Percentiles rank a stretch among this genome's conserved stretches.
These are phyloP conservation scores for Sitobion miscanthi DNA, from an alignment of 1,140 invertebrate genomes.

Conservation along the genomic window DNA sequence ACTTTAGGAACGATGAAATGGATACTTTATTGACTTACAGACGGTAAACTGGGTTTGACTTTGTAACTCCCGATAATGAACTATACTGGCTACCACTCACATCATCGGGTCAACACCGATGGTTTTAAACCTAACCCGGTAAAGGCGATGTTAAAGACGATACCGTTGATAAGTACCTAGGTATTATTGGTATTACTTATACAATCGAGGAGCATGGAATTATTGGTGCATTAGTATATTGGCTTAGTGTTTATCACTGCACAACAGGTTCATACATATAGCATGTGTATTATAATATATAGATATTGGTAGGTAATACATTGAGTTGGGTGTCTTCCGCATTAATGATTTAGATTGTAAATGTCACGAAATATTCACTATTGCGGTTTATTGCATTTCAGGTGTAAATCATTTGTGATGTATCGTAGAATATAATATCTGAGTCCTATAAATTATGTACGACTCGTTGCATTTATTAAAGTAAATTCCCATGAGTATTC, in stretches of 20 bases:
- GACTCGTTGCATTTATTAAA: neutral
- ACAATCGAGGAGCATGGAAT: neutral
- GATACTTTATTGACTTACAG: slow-evolving; percentile 10
- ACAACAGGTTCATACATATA: neutral
- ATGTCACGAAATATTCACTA: neutral
- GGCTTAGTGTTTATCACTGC: neutral
- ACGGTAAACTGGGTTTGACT: neutral
- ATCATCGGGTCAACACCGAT: neutral
- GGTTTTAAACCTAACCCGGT: neutral
- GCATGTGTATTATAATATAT: neutral
- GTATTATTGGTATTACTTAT: neutral
- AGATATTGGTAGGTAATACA: neutral
- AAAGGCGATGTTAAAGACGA: neutral
- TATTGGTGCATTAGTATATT: neutral
- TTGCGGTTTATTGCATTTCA: neutral
- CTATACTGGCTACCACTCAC: neutral
- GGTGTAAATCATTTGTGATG: neutral
- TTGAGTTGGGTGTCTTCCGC: neutral
- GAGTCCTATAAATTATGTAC: neutral
- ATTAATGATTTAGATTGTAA: neutral
- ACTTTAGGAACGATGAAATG: neutral
- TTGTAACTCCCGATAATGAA: neutral
- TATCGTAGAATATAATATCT: neutral
- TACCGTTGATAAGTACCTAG: too few relatives aligned
- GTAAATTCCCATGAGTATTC: neutral